Evolutionary conservation across 2,113 vertebrate species (phyloP).

Genomic region (Laticauda colubrina): DNA sequence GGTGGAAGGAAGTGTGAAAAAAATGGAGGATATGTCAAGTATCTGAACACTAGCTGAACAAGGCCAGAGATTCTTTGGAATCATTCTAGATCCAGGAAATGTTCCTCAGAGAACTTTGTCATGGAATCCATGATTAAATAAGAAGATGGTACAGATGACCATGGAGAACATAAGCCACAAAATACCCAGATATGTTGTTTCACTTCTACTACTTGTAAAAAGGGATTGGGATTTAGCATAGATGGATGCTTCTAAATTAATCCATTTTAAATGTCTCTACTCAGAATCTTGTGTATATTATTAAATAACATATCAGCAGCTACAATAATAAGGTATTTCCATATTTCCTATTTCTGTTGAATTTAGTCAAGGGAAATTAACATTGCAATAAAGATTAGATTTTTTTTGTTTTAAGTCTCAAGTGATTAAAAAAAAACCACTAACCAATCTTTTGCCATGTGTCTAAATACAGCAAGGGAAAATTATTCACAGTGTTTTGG

Average conservation of each 20-base stretch:
- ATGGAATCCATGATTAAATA: background rate
- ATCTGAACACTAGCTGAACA: background rate
- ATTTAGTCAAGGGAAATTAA: background rate
- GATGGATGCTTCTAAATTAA: background rate
- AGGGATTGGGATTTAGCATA: background rate
- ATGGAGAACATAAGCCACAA: background rate
- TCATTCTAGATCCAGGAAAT: background rate
- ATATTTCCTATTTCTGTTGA: constrained; percentile 29
- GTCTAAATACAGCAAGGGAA: background rate
- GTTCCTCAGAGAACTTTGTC: no score
- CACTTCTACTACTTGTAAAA: background rate
- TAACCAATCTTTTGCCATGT: background rate
- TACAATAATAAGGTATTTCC: background rate
- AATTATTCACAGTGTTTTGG: background rate
- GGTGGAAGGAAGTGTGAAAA: background rate
- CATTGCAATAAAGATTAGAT: background rate
- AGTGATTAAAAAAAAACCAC: background rate
- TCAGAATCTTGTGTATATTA: background rate
- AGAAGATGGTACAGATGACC: background rate
- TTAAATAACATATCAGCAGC: background rate
- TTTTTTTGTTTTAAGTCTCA: background rate
- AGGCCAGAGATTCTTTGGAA: background rate
- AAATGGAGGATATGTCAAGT: background rate
- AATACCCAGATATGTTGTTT: background rate
- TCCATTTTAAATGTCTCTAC: background rate